phyloP scores from a whole-genome alignment of 2,888 invertebrate genomes.

The Bombylius major region DNA sequence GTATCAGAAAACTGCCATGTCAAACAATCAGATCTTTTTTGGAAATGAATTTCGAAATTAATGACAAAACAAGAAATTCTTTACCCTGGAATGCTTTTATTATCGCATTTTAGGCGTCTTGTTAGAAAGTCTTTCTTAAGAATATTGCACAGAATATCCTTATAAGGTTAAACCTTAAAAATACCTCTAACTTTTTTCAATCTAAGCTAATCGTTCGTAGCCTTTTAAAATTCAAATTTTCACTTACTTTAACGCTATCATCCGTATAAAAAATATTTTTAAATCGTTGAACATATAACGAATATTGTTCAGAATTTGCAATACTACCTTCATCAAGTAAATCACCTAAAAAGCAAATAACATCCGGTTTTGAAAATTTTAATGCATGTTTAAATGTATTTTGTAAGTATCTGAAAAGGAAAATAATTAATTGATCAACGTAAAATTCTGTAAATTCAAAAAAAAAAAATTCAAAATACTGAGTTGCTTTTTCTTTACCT shows the following conservation, averaged over 20 bases:
- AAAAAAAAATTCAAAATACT: background rate
- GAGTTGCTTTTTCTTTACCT: constrained; percentile 42
- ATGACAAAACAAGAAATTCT: too few relatives aligned
- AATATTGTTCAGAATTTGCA: constrained; percentile 56
- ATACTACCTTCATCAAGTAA: constrained; percentile 88
- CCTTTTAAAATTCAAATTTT: too few relatives aligned
- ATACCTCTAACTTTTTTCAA: background rate
- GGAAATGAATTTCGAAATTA: too few relatives aligned
- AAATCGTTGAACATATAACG: constrained; percentile 62
- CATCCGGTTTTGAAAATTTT: constrained; percentile 61
- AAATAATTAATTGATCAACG: background rate
- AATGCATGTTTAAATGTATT: constrained; percentile 66
- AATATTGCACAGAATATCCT: background rate
- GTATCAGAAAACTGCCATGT: too few relatives aligned
- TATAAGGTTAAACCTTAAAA: constrained; percentile 12
- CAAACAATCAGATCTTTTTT: too few relatives aligned
- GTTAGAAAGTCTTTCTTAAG: too few relatives aligned
- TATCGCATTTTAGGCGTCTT: too few relatives aligned
- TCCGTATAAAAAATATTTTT: constrained; percentile 41
- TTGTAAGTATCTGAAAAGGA: constrained; percentile 48
- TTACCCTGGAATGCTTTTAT: too few relatives aligned
- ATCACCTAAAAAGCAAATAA: constrained; percentile 85
- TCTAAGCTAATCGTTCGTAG: too few relatives aligned
- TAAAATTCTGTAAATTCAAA: background rate
- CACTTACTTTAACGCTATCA: constrained; percentile 23